phyloP scores from a whole-genome alignment of 2,113 vertebrate species.

The Tyrannus savana region DNA sequence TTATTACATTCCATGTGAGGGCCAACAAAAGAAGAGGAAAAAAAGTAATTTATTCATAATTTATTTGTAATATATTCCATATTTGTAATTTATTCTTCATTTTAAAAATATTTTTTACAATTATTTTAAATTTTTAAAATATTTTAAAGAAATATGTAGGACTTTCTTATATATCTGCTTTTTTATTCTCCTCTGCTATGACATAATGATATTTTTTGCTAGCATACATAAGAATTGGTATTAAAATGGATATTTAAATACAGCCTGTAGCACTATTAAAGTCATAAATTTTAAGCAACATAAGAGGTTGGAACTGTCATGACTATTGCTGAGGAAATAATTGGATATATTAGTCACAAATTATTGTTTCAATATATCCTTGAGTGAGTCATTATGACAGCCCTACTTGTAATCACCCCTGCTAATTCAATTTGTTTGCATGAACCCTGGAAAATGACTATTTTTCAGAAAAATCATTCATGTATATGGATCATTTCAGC shows the following conservation, averaged over 20 bases:
- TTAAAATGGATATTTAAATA: background rate
- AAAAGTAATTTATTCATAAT: background rate
- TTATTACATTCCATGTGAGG: background rate
- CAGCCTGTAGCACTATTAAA: background rate
- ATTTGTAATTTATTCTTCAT: background rate
- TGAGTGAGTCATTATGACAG: background rate
- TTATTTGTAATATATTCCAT: background rate
- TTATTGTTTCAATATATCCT: background rate
- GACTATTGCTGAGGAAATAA: background rate
- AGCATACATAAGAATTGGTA: background rate
- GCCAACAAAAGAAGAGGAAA: background rate
- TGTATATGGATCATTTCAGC: background rate
- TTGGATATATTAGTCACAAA: conserved; percentile 5
- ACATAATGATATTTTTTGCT: background rate
- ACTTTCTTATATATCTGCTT: background rate
- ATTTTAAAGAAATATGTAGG: background rate
- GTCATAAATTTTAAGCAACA: background rate
- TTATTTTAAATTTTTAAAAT: background rate
- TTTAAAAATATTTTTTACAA: background rate
- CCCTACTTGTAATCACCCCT: background rate
- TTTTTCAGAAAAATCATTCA: background rate
- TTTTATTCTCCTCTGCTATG: background rate
- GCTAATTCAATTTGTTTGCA: background rate
- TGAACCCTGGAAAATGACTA: background rate
- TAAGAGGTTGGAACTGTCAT: background rate